These are phyloP conservation scores for Phorcus lineatus DNA, from an alignment of 2,888 invertebrate genomes.

Conservation along the genomic window DNA sequence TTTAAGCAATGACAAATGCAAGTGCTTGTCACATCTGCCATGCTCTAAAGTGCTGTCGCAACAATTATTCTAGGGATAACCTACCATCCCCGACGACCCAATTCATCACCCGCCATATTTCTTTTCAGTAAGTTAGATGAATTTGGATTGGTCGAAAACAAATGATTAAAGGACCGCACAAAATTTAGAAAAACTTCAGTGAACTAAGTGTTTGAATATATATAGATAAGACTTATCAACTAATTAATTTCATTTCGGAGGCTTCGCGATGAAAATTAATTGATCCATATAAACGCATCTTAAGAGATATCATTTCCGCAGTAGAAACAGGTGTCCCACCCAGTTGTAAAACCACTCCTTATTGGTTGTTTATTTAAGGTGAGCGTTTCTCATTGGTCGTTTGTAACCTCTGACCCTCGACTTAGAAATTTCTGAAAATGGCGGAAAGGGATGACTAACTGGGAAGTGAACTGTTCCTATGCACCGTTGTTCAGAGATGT, in stretches of 20 bases:
- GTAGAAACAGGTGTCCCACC: conserved; percentile 28
- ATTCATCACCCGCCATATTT: conserved; percentile 66
- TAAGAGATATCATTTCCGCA: background rate
- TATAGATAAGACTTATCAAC: background rate
- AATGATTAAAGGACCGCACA: background rate
- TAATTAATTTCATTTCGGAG: background rate
- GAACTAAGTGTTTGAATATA: background rate
- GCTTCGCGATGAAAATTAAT: background rate
- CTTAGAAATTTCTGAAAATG: conserved; percentile 36
- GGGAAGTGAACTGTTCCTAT: conserved; percentile 12
- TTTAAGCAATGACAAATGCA: background rate
- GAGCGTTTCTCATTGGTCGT: background rate
- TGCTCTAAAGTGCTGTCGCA: background rate
- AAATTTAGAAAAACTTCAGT: too few species aligned
- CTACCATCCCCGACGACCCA: conserved; percentile 64
- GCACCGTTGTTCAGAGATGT: background rate
- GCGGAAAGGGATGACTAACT: conserved; percentile 45
- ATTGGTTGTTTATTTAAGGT: conserved; percentile 44
- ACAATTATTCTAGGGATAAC: conserved; percentile 24
- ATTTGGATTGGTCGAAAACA: conserved; percentile 5
- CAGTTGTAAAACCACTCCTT: conserved; percentile 32
- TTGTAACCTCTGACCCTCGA: conserved; percentile 29
- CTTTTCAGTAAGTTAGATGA: conserved; percentile 27
- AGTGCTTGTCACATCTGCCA: background rate
- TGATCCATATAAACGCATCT: background rate